Percentiles rank a stretch among this genome's conserved stretches.
phyloP scores from a whole-genome alignment of 2,113 vertebrate genomes.

The Mesocricetus auratus region DNA sequence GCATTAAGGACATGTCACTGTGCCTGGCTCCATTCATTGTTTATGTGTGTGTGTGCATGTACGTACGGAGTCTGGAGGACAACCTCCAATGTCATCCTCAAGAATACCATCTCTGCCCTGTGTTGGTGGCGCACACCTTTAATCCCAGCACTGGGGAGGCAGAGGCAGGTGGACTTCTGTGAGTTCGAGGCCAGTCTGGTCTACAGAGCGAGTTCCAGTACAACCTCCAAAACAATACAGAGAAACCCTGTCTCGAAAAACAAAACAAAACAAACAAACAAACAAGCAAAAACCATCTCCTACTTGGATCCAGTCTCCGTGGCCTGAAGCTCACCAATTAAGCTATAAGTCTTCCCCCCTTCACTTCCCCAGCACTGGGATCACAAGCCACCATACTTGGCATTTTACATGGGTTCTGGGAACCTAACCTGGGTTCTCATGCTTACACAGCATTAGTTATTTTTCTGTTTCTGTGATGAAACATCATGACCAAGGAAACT shows the following conservation, averaged over 20 bases:
- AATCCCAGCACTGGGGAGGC: too few relatives aligned
- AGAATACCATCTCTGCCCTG: background rate
- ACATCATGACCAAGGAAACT: background rate
- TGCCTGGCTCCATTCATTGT: background rate
- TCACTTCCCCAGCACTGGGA: too few relatives aligned
- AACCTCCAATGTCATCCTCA: background rate
- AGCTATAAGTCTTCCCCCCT: background rate
- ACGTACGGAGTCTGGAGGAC: background rate
- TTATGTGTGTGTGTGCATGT: background rate
- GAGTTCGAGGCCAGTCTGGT: too few relatives aligned
- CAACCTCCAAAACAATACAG: too few relatives aligned
- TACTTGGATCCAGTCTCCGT: background rate
- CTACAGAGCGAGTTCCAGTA: too few relatives aligned
- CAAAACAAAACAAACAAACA: too few relatives aligned
- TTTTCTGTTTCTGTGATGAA: background rate
- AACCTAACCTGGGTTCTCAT: background rate
- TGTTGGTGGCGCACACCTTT: too few relatives aligned
- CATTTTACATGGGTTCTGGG: too few relatives aligned
- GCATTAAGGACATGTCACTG: background rate
- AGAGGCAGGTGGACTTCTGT: too few relatives aligned
- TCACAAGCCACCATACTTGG: background rate
- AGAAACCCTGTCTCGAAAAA: too few relatives aligned
- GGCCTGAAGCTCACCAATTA: background rate
- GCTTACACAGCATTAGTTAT: background rate
- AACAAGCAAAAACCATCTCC: too few relatives aligned